These are phyloP conservation scores for Mus caroli DNA, from an alignment of 2,797 vertebrate genomes.

Conservation along the genomic window DNA sequence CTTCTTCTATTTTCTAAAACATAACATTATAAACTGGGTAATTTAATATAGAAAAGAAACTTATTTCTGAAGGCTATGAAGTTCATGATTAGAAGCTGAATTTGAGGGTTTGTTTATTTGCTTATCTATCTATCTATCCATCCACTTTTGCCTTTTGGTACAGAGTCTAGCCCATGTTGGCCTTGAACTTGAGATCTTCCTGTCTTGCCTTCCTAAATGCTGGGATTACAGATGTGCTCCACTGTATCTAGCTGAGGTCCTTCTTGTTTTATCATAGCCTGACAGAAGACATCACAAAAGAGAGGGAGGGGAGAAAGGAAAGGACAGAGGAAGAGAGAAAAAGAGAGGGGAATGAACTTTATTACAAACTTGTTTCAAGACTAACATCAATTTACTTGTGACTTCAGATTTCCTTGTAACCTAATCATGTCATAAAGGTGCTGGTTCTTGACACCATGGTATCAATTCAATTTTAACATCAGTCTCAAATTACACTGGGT, in stretches of 20 bases:
- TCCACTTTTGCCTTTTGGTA: background rate
- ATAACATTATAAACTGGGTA: background rate
- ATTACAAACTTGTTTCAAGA: background rate
- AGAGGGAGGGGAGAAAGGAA: background rate
- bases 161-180: background rate
- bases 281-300: background rate
- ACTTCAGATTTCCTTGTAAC: background rate
- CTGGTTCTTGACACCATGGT: background rate
- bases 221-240: background rate
- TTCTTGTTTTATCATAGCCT: background rate
- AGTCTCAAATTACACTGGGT: background rate
- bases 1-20: background rate
- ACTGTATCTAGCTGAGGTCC: background rate
- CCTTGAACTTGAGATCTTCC: background rate
- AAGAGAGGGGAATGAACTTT: background rate
- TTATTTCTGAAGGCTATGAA: background rate
- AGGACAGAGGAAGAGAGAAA: background rate
- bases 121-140: background rate
- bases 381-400: background rate
- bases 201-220: background rate
- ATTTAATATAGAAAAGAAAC: background rate
- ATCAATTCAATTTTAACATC: background rate
- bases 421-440: background rate
- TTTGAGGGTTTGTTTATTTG: background rate
- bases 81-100: background rate